Base-by-base conservation (phyloP, 35 echinoderm and acorn worm genomes). In the Apostichopus parvimensis region DNA sequence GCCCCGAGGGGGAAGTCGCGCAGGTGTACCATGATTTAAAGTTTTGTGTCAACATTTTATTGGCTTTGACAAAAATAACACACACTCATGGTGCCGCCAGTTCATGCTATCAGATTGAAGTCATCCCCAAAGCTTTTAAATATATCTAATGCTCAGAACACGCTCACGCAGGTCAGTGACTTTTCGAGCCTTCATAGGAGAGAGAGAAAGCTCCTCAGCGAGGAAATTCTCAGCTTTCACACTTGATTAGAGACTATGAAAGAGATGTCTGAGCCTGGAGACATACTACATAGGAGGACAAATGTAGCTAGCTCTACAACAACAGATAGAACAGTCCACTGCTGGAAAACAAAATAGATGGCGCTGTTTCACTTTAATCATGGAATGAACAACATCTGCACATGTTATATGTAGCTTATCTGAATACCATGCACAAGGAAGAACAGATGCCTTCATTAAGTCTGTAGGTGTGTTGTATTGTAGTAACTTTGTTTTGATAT, bases 1-100 rank as follows among this genome's bases (percentile, higher is more conserved):
- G 55, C 81, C 81, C 81, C 81, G 57, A 55, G 81, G 81, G 81
- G 81, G 8, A 84, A 84, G 81, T 58, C 24, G 54, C 81, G 81
- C 81, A 84, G 81, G 81, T 84, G 81, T 84, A 84, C 81, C 81
- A 84, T 84, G 81, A 84, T 84, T 84, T 84, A 84, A 84, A 84
- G 81, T 84, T 84, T 84, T 84, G 81, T 84, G 81, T 59, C 81
- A 84, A 59, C 54, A 59, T 84, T 84, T 84, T 84, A 84, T 84
- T 84, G 81, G 81, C 81, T 84, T 84, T 84, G 81, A 84, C 81
- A 84, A 84, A 84, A 84, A 84, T 84, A 84, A 84, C 81, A 84
- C 81, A 84, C 57, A 84, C 81, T 84, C 81, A 84, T 18, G 58
- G 15, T 58, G 81, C 81, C 81, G 81, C 81, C 81, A 84, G 81